Evolutionary conservation across 2,797 vertebrate species (phyloP).

Genomic region (Pseudochirops cupreus): DNA sequence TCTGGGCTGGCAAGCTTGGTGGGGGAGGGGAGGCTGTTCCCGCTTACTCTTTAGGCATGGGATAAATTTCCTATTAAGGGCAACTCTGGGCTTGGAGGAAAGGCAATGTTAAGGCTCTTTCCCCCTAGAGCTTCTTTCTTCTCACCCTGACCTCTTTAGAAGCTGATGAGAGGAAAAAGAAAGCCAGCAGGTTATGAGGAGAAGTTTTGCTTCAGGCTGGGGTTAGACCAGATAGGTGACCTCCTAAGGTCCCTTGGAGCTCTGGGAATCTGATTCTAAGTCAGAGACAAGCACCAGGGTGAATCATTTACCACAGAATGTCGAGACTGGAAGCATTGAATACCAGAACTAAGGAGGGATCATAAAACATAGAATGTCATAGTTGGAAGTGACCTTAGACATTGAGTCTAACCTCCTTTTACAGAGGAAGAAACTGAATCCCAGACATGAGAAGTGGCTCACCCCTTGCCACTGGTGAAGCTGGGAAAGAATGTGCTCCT

Average conservation of each 20-base stretch:
- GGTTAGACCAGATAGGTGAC: not conserved
- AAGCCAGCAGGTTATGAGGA: not conserved
- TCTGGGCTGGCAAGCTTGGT: not conserved
- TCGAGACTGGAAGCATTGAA: not conserved
- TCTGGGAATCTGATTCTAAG: constrained; percentile 10
- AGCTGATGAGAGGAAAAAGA: not conserved
- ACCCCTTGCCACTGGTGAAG: not conserved
- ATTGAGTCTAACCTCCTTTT: not conserved
- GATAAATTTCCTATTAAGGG: constrained; percentile 70
- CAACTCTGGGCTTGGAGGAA: constrained; percentile 44
- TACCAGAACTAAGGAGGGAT: constrained; percentile 17
- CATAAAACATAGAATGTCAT: not conserved
- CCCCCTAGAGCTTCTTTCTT: not conserved
- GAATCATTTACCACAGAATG: not conserved
- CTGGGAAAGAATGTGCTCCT: not conserved
- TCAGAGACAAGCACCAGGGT: not conserved
- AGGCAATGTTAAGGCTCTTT: constrained; percentile 22
- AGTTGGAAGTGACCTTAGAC: not conserved
- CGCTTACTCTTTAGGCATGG: constrained; percentile 16
- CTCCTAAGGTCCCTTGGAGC: not conserved
- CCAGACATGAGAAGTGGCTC: not conserved
- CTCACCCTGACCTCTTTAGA: constrained; percentile 6
- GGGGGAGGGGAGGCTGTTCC: not conserved
- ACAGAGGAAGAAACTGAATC: not conserved
- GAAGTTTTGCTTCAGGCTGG: not conserved